A percentile compares a stretch with the other conserved stretches of the same genome.
These are phyloP conservation scores for Procambarus virginalis DNA, from an alignment of 1,140 invertebrate species.

Conservation along the genomic window DNA sequence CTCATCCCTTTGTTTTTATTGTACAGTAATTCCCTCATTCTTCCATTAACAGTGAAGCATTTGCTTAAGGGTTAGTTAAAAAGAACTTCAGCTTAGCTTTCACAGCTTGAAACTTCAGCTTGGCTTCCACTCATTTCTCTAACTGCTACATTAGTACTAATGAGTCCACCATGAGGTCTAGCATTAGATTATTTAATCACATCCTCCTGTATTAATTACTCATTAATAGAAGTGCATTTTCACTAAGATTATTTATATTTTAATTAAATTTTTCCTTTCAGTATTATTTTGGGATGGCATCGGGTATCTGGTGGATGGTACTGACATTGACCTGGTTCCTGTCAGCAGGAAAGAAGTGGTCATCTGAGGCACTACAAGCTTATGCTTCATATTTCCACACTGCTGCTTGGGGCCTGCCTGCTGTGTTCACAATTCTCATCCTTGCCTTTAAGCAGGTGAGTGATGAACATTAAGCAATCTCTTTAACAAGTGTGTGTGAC, in stretches of 20 bases:
- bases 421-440: constrained; percentile 72
- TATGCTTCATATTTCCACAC: constrained; percentile 74
- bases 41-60: too few relatives aligned
- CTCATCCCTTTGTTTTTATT: too few relatives aligned
- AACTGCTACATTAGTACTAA: too few relatives aligned
- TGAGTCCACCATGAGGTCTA: too few relatives aligned
- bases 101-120: too few relatives aligned
- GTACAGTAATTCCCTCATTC: too few relatives aligned
- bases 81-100: too few relatives aligned
- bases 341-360: constrained; percentile 74
- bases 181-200: too few relatives aligned
- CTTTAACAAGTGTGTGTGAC: constrained; percentile 67
- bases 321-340: constrained; percentile 75
- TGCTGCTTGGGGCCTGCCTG: constrained; percentile 72
- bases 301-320: constrained; percentile 84
- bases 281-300: constrained; percentile 98
- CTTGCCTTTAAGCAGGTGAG: constrained; percentile 72
- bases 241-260: neutral
- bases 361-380: constrained; percentile 75
- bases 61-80: too few relatives aligned
- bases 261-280: constrained; percentile 82
- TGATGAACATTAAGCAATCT: constrained; percentile 49
- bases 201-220: too few relatives aligned
- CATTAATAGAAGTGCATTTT: too few relatives aligned
- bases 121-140: too few relatives aligned